A percentile compares a stretch with the other conserved stretches of the same genome.
These are phyloP conservation scores for Amphimedon queenslandica DNA, from an alignment of 37 sponge, comb jelly and placozoan species.

Conservation along the genomic window DNA sequence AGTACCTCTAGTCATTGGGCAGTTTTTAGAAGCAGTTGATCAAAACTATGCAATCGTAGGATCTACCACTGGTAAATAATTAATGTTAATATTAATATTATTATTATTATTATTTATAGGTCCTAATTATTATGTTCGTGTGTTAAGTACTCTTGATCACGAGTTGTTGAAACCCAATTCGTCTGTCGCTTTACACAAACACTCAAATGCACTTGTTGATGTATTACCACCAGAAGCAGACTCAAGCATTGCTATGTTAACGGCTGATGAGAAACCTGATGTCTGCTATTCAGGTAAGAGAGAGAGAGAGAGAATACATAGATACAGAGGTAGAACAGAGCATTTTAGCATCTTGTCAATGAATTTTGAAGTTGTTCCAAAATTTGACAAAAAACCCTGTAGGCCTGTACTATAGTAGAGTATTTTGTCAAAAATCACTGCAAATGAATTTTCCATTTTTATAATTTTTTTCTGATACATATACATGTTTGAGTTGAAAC, in stretches of 20 bases:
- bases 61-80: slow-evolving; percentile 48
- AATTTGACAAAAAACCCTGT: too few relatives aligned
- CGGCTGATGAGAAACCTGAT: slow-evolving; percentile 95
- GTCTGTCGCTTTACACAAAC: slow-evolving; percentile 97
- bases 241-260: slow-evolving; percentile 90
- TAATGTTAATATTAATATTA: not conserved
- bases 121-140: slow-evolving; percentile 93
- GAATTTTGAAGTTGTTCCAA: too few relatives aligned
- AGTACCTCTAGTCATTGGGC: slow-evolving; percentile 99
- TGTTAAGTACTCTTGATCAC: slow-evolving; percentile 94
- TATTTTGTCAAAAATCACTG: too few relatives aligned
- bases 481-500: too few relatives aligned
- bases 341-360: too few relatives aligned
- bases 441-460: too few relatives aligned
- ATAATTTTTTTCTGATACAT: too few relatives aligned
- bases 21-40: slow-evolving; percentile 98
- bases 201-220: slow-evolving; percentile 96
- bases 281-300: slow-evolving; percentile 77
- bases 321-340: too few relatives aligned
- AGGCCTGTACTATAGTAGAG: too few relatives aligned
- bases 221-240: slow-evolving; percentile 98
- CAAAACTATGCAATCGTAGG: slow-evolving; percentile 96
- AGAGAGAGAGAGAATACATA: too few relatives aligned
- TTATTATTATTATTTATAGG: slow-evolving; percentile 11
- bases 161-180: slow-evolving; percentile 95